phyloP scores from a whole-genome alignment of 2,888 invertebrate species.

The Lysandra bellargus region DNA sequence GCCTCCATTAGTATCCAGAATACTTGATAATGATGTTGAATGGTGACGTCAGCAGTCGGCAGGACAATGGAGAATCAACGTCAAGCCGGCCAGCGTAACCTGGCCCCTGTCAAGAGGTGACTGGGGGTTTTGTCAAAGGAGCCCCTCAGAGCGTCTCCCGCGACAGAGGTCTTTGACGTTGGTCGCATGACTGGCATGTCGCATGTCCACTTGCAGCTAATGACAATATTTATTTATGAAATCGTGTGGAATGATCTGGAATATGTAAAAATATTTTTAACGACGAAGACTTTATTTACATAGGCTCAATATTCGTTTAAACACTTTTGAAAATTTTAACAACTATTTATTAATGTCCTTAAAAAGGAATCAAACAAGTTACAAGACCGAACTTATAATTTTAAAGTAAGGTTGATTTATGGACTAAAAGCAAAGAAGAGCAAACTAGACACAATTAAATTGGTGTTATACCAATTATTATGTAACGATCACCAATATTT shows the following conservation, averaged over 20 bases:
- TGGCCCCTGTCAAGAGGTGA: conserved; percentile 53
- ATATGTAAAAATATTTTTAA: conserved; percentile 27
- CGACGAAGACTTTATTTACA: background rate
- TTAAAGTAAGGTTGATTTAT: no score
- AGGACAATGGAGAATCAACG: conserved; percentile 77
- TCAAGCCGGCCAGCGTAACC: conserved; percentile 59
- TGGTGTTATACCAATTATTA: no score
- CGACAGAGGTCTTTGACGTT: conserved; percentile 51
- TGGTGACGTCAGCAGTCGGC: conserved; percentile 64
- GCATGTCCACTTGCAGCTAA: conserved; percentile 74
- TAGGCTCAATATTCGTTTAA: background rate
- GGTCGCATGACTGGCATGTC: conserved; percentile 72
- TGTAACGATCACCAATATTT: no score
- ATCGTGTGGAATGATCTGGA: conserved; percentile 54
- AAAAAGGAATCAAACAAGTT: no score
- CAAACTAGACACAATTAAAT: no score
- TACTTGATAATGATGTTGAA: conserved; percentile 26
- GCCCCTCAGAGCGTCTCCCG: conserved; percentile 38
- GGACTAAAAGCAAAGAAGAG: no score
- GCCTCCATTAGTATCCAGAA: conserved; percentile 46
- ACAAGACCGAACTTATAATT: no score
- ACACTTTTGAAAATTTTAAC: no score
- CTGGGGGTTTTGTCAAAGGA: conserved; percentile 44
- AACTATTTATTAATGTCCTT: no score
- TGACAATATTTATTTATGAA: conserved; percentile 75